A percentile compares a stretch with the other conserved stretches of the same genome.
These are phyloP conservation scores for Strix uralensis DNA, from an alignment of 2,113 vertebrate genomes.

Conservation along the genomic window DNA sequence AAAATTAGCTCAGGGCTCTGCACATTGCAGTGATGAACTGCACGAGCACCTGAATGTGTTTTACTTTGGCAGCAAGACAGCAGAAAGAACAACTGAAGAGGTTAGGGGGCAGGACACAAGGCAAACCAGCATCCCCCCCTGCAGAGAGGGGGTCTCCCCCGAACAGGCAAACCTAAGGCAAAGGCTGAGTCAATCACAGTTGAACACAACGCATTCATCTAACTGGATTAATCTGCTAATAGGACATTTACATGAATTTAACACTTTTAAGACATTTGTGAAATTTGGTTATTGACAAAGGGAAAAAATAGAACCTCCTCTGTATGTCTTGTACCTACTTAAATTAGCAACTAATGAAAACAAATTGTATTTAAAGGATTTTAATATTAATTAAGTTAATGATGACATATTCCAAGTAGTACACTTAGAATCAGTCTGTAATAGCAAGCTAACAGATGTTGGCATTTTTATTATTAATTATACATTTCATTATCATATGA, in stretches of 20 bases:
- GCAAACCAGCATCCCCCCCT: neutral
- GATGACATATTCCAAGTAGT: conserved; percentile 77
- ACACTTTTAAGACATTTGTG: conserved; percentile 53
- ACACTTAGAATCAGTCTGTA: conserved; percentile 75
- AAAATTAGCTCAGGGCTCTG: conserved; percentile 3
- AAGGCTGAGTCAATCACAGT: neutral
- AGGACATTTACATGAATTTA: conserved; percentile 15
- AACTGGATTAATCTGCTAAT: conserved; percentile 40
- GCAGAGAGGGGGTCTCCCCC: neutral
- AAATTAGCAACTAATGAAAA: conserved; percentile 79
- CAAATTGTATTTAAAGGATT: conserved; percentile 79
- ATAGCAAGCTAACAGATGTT: conserved; percentile 83
- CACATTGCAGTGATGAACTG: neutral
- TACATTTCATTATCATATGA: conserved; percentile 84
- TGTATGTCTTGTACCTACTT: conserved; percentile 56
- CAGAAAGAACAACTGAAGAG: neutral
- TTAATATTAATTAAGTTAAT: conserved; percentile 84
- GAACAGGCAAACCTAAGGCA: neutral
- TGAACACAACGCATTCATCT: neutral
- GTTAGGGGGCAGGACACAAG: neutral
- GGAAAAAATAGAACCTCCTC: conserved; percentile 39
- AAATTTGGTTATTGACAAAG: conserved; percentile 53
- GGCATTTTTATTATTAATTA: conserved; percentile 86
- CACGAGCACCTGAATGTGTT: neutral
- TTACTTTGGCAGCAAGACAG: neutral